These are phyloP conservation scores for Hippocampus barbouri DNA, from an alignment of 2,113 vertebrate species.

Conservation along the genomic window DNA sequence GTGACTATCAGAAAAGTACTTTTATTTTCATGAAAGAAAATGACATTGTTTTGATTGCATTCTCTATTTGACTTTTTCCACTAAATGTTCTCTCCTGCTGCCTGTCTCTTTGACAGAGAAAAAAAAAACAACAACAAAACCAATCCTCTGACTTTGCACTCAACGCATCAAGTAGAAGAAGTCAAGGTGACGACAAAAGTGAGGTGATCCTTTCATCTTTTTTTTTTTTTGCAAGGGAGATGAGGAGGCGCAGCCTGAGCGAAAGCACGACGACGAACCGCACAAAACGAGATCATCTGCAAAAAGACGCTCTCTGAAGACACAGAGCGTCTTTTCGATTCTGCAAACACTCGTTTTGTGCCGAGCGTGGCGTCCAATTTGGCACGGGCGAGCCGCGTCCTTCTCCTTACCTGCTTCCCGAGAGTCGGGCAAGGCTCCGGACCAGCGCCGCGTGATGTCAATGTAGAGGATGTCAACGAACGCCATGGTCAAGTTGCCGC, in stretches of 20 bases:
- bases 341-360: not conserved
- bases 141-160: not conserved
- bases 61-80: not conserved
- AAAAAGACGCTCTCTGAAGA: not conserved
- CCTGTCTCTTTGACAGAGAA: no score
- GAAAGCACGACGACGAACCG: not conserved
- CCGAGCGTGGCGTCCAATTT: not conserved
- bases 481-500: slow-evolving; percentile 89
- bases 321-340: not conserved
- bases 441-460: slow-evolving; percentile 91
- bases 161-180: no score
- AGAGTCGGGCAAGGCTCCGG: slow-evolving; percentile 74
- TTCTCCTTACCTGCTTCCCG: slow-evolving; percentile 79
- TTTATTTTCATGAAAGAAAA: no score
- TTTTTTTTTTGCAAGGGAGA: not conserved
- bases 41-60: no score
- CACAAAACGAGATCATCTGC: not conserved
- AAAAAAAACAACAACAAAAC: not conserved
- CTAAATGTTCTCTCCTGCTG: not conserved
- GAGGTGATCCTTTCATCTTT: not conserved
- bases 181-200: not conserved
- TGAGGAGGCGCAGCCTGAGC: not conserved
- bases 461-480: slow-evolving; percentile 95
- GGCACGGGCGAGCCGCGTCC: not conserved
- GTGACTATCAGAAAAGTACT: no score